phyloP scores from a whole-genome alignment of 1,140 invertebrate genomes.

The Melanaphis sacchari region DNA sequence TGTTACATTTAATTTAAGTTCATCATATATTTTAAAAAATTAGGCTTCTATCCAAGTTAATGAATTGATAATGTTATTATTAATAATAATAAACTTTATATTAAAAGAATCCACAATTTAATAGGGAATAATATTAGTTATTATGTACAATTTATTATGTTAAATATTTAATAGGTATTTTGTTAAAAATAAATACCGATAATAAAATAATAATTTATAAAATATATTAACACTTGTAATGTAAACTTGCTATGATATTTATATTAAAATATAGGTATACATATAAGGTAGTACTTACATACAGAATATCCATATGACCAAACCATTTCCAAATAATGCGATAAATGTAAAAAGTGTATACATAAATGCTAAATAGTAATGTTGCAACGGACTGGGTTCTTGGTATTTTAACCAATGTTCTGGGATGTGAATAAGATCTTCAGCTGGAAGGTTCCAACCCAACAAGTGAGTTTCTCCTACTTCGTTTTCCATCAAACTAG shows the following conservation, averaged over 20 bases:
- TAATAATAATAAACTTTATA: not conserved
- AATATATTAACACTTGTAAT: not conserved
- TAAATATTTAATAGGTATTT: no score
- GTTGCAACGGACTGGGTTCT: constrained; percentile 80
- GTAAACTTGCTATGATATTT: not conserved
- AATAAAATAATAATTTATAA: no score
- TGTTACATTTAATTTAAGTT: no score
- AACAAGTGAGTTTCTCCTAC: constrained; percentile 66
- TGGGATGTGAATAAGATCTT: constrained; percentile 78
- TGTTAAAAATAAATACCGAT: no score
- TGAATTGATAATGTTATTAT: no score
- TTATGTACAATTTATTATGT: no score
- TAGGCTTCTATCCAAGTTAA: no score
- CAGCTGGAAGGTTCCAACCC: constrained; percentile 79
- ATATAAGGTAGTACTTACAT: constrained; percentile 68
- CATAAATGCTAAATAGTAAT: constrained; percentile 81
- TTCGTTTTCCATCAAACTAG: constrained; percentile 28
- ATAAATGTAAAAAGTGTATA: constrained; percentile 83
- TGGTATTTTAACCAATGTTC: constrained; percentile 83
- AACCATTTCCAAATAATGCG: constrained; percentile 81
- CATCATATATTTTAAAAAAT: no score
- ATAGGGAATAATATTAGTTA: no score
- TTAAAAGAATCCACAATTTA: no score
- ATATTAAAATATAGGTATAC: not conserved
- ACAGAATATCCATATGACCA: constrained; percentile 89